A percentile compares a stretch with the other conserved stretches of the same genome.
These are phyloP conservation scores for Athene noctua DNA, from an alignment of 2,113 vertebrate genomes.

Conservation along the genomic window DNA sequence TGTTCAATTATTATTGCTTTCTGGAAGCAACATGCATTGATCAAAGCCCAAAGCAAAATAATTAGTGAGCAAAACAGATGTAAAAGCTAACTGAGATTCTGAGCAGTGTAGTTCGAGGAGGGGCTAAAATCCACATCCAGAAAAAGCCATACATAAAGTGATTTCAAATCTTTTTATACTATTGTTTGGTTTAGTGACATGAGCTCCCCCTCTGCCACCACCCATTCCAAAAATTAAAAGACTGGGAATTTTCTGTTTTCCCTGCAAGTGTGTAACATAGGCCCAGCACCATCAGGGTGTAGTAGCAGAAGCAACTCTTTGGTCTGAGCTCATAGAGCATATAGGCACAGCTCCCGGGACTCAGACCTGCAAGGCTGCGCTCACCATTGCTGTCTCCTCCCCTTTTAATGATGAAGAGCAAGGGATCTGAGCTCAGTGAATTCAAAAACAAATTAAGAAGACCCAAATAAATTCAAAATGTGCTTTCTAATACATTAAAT, in stretches of 20 bases:
- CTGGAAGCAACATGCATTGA: neutral
- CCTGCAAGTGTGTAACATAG: neutral
- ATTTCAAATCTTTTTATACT: neutral
- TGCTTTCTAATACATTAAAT: neutral
- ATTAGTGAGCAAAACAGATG: neutral
- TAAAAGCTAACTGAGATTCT: neutral
- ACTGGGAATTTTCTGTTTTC: neutral
- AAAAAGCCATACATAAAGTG: neutral
- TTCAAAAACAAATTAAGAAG: neutral
- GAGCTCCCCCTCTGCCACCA: neutral
- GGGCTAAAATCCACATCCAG: neutral
- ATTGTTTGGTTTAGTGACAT: neutral
- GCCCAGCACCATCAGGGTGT: neutral
- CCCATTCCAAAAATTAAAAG: rapidly evolving
- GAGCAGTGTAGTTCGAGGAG: neutral
- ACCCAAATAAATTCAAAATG: neutral
- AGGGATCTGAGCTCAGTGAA: neutral
- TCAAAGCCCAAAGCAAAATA: neutral
- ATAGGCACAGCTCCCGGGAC: neutral
- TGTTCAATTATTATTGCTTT: neutral
- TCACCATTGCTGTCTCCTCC: neutral
- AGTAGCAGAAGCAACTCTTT: neutral
- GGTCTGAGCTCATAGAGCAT: rapidly evolving
- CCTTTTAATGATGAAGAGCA: neutral
- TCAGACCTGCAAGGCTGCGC: neutral